Conservation (phyloP, 2,797 vertebrate genomes). For the Hirundo rustica region DNA sequence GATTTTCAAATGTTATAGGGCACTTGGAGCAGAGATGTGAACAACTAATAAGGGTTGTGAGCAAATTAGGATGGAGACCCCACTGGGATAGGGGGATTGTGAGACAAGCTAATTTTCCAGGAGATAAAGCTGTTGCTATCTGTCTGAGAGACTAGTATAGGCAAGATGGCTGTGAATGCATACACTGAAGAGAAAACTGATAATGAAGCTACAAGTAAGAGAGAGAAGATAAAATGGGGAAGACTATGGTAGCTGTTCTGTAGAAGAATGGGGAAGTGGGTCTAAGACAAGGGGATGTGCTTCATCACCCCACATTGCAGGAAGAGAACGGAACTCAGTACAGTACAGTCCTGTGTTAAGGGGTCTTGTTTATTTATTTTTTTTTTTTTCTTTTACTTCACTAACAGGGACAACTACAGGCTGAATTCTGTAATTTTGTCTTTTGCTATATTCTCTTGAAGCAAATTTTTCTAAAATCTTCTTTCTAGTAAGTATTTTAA, state of each 20-base stretch:
- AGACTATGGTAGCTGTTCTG: neutral
- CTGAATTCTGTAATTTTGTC: neutral
- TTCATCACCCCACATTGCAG: neutral
- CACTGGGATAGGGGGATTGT: neutral
- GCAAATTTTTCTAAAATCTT: conserved; percentile 52
- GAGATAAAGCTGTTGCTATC: neutral
- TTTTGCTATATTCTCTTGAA: conserved; percentile 47
- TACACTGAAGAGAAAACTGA: neutral
- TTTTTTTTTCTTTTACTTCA: neutral
- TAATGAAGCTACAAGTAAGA: neutral
- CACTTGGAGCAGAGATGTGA: neutral
- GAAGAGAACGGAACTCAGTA: neutral
- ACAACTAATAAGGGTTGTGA: neutral
- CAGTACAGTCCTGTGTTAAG: neutral
- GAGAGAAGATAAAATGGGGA: neutral
- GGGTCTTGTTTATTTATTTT: neutral
- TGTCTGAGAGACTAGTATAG: neutral
- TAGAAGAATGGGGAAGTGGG: neutral
- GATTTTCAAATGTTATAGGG: conserved; percentile 34
- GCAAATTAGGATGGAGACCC: conserved; percentile 6
- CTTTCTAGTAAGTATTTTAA: conserved; percentile 65
- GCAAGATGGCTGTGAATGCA: neutral
- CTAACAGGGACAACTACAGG: neutral
- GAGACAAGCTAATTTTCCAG: neutral
- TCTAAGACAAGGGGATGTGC: neutral